Conservation (phyloP, 2,888 invertebrate species). For the Synergus gifuensis region DNA sequence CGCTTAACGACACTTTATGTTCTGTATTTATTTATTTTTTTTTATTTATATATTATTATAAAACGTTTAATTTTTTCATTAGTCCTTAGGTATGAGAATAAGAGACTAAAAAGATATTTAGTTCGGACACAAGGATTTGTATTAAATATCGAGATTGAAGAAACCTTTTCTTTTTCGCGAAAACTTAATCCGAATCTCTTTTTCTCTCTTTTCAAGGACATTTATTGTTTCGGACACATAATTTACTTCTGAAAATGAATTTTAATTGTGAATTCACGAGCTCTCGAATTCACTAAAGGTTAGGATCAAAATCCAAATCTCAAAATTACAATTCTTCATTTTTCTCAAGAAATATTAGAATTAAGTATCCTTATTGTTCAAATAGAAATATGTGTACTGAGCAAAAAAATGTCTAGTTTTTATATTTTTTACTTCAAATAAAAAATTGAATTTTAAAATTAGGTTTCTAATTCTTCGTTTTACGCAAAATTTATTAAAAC, state of each 20-base stretch:
- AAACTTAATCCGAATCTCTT: neutral
- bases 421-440: too few relatives aligned
- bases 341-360: too few relatives aligned
- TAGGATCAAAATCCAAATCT: too few relatives aligned
- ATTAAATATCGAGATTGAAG: conserved; percentile 4
- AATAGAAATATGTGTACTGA: too few relatives aligned
- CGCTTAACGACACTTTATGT: conserved; percentile 50
- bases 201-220: neutral
- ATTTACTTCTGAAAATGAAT: conserved; percentile 3
- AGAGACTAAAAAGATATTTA: conserved; percentile 46
- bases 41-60: conserved; percentile 40
- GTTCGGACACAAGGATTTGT: conserved; percentile 9
- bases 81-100: conserved; percentile 42
- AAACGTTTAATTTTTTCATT: conserved; percentile 44
- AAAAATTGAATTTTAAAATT: too few relatives aligned
- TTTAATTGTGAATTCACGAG: neutral
- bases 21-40: conserved; percentile 43
- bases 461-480: too few relatives aligned
- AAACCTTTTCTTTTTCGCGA: neutral
- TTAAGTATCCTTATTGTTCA: too few relatives aligned
- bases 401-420: too few relatives aligned
- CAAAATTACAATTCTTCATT: too few relatives aligned
- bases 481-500: too few relatives aligned
- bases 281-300: neutral
- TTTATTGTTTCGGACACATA: neutral